Base-by-base conservation (phyloP, 2,113 vertebrate genomes). In the Megaceryle torquata region DNA sequence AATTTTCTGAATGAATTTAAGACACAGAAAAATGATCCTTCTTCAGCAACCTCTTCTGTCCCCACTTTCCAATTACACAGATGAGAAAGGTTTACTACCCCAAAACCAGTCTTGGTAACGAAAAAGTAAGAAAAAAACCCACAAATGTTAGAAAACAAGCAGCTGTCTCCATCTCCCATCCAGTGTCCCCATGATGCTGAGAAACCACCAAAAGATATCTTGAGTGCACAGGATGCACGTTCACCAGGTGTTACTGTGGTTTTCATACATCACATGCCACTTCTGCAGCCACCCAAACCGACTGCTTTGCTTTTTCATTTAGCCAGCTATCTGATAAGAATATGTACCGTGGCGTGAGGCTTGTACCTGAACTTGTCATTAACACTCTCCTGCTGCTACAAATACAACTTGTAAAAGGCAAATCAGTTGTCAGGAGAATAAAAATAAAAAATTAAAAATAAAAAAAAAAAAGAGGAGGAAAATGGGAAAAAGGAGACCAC, bases 161-260 rank as follows among this genome's bases (percentile, higher is more conserved):
- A 93, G 67, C 91, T 96, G 89, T 26, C 63, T 91, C 60, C 29
- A 50, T 57, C 64, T 93, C 80, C 83, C 88, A 67, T n/a, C 90
- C 43, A 77, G 82, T 22, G 43, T n/a, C 59, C 43, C 60, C 1
- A 15, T 2, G 3, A 70, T 5, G 63, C 70, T 88, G 35, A 91
- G 79, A 94, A 95, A 94, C 91, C 95, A 82, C 89, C n/a, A 43
- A 25, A 68, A 76, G 41, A 29, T 48, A 86, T 77, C 87, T 67
- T 25, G 5, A 65, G 80, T 67, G 29, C 8, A 64, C 89, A 94
- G 75, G 69, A 63, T 43, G 19, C 80, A 10, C 29, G 5, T 79
- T 67, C 82, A 37, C 96, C 96, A 96, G 97, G 97, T 97, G 96
- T 57, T 37, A 2, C 67, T 86, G 96, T 0, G 84, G 95, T 88